Evolutionary conservation across 2,797 vertebrate species (phyloP).

Genomic region (Spinus pinus): DNA sequence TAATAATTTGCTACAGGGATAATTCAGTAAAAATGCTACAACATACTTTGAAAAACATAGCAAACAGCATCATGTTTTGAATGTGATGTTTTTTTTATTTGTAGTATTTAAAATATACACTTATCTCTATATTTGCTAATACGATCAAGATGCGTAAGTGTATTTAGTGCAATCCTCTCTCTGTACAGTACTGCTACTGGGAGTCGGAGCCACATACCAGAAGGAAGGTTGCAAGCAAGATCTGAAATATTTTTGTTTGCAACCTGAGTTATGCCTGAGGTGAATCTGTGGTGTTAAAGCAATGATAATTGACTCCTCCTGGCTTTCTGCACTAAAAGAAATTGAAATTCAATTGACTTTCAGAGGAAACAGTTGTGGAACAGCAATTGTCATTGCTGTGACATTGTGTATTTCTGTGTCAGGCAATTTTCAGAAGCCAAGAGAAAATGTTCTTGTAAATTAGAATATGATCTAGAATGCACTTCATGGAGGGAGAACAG

Average conservation of each 20-base stretch:
- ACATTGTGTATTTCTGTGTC: slow-evolving; percentile 63
- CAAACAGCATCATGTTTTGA: background rate
- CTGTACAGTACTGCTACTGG: background rate
- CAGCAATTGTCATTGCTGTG: slow-evolving; percentile 72
- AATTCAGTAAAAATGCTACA: background rate
- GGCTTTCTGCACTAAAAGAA: slow-evolving; percentile 62
- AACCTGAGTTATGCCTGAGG: slow-evolving; percentile 62
- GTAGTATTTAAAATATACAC: background rate
- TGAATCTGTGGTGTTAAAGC: slow-evolving; percentile 66
- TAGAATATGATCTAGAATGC: slow-evolving; percentile 18
- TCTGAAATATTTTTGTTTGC: slow-evolving; percentile 66
- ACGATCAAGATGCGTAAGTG: background rate
- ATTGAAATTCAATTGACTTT: slow-evolving; percentile 75
- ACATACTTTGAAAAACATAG: slow-evolving; percentile 25
- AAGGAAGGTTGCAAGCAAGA: slow-evolving; percentile 45
- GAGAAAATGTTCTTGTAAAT: slow-evolving; percentile 28
- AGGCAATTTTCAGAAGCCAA: slow-evolving; percentile 8
- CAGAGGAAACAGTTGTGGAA: slow-evolving; percentile 49
- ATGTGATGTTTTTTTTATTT: background rate
- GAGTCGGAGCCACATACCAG: background rate
- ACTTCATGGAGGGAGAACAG: background rate
- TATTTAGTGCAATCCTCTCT: slow-evolving; percentile 23
- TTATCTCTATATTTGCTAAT: slow-evolving; percentile 3
- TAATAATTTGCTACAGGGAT: background rate
- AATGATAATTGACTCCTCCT: slow-evolving; percentile 72